Percentiles rank a stretch among this genome's conserved stretches.
phyloP scores from a whole-genome alignment of 2,113 vertebrate species.

The Balaeniceps rex region DNA sequence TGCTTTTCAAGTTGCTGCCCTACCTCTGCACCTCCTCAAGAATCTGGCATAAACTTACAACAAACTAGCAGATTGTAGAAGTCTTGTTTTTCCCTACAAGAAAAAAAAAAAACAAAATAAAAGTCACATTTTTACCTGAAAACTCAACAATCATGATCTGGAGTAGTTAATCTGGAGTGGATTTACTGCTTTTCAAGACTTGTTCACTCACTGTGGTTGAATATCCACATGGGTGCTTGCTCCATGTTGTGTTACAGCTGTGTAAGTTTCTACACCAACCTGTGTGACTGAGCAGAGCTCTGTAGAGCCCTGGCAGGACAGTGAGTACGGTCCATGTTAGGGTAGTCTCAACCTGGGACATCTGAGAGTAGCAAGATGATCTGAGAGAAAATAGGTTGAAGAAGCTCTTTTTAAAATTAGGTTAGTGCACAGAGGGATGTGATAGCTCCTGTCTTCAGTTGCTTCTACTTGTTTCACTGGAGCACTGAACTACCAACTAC shows the following conservation, averaged over 20 bases:
- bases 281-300: background rate
- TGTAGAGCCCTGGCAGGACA: background rate
- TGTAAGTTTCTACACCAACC: background rate
- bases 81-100: accelerated
- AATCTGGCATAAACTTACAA: background rate
- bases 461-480: background rate
- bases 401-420: background rate
- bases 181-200: background rate
- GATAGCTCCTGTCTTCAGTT: background rate
- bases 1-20: background rate
- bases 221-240: background rate
- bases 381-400: accelerated
- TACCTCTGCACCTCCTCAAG: background rate
- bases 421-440: background rate
- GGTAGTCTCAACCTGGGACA: background rate
- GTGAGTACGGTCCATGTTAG: background rate
- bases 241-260: background rate
- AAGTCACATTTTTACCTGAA: background rate
- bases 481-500: background rate
- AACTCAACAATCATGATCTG: background rate
- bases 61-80: background rate
- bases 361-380: background rate
- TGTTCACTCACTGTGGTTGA: background rate
- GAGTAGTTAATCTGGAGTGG: background rate
- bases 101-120: background rate